phyloP scores from a whole-genome alignment of 1,140 invertebrate genomes.

The Acromyrmex charruanus region DNA sequence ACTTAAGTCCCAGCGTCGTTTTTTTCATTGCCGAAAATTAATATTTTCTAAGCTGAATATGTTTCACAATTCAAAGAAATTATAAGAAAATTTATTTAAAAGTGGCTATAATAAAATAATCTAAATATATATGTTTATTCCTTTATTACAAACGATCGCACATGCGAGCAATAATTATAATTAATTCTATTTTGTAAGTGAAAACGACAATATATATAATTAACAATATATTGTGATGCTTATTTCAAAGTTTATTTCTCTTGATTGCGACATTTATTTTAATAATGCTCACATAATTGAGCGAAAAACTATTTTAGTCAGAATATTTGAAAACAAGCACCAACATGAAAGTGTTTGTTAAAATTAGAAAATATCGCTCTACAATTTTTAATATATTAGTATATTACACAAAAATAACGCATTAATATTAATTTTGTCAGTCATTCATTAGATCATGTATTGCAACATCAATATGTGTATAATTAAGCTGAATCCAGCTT shows the following conservation, averaged over 20 bases:
- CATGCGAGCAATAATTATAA: constrained; percentile 64
- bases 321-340: constrained; percentile 28
- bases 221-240: constrained; percentile 48
- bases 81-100: background rate
- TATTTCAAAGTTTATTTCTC: constrained; percentile 6
- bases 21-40: background rate
- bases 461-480: constrained; percentile 20
- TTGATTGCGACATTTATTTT: background rate
- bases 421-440: constrained; percentile 44
- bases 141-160: constrained; percentile 72
- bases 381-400: constrained; percentile 40
- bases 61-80: background rate
- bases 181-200: constrained; percentile 68
- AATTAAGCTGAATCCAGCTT: constrained; percentile 30
- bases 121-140: constrained; percentile 31
- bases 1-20: background rate
- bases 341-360: background rate
- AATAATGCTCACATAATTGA: background rate
- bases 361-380: background rate
- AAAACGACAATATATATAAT: constrained; percentile 59
- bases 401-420: constrained; percentile 23
- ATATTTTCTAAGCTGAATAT: background rate
- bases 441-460: constrained; percentile 47
- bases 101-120: constrained; percentile 20
- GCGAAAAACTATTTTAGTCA: background rate